Base-by-base conservation (phyloP, 2,113 vertebrate genomes). In the Mormoops blainvillei region DNA sequence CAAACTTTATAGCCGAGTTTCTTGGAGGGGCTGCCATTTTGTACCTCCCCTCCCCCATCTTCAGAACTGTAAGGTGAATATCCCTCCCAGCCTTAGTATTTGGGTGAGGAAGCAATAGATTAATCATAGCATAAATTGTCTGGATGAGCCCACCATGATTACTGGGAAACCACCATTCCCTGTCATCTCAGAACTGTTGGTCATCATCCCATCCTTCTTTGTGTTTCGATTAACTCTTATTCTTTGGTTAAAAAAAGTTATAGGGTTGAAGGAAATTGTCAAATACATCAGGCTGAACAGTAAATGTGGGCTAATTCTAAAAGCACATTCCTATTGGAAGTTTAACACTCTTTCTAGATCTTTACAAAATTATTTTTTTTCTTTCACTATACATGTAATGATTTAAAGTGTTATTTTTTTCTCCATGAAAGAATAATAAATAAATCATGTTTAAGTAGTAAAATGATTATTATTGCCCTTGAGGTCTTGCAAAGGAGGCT, bases 381-480 rank as follows among this genome's bases (percentile, higher is more conserved):
- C 63, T 85, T 91, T 68, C 36, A 81, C 41, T 91, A 28, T 95
- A 54, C 1, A 20, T 86, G 14, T 22, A 45, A 68, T 80, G 41
- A 58, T 78, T 54, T 61, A 88, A 77, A 54, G 24, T 38, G 13
- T 81, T 87, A 43, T n/a, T 3, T 24, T 70, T 76, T 94, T 83
- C 61, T 81, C n/a, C 36, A 85, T 65, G 9, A 65, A 58, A 87
- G 31, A 84, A 61, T 94, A 31, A 86, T 36, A 93, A 93, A 88
- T 84, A 73, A 84, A 67, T 76, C 83, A 82, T 83, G 58, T 93
- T 93, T 91, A 89, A 80, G 54, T 93, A 81, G 52, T 48, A 67
- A 86, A 77, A 71, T 56, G 54, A 38, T 67, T 26, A 38, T 67
- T 26, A 16, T 45, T 87, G 43, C 16, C 16, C 38, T 94, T 65